Percentiles rank a stretch among this genome's conserved stretches.
phyloP scores from a whole-genome alignment of 2,113 vertebrate genomes.

The Amazona guildingii region DNA sequence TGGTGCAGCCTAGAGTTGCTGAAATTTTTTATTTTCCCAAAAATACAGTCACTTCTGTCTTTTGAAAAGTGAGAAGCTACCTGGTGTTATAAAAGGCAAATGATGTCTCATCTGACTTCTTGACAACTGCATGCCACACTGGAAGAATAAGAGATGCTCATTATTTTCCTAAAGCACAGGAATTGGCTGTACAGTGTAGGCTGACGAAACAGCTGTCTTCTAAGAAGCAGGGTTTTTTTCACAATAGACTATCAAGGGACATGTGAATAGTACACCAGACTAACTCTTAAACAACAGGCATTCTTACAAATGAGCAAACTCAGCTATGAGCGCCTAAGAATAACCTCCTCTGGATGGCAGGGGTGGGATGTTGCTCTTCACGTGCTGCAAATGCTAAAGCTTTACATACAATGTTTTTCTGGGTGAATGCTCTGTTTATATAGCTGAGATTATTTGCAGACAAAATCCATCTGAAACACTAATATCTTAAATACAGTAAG shows the following conservation, averaged over 20 bases:
- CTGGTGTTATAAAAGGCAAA: neutral
- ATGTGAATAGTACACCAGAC: neutral
- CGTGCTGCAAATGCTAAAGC: neutral
- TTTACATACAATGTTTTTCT: neutral
- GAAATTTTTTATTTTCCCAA: constrained; percentile 19
- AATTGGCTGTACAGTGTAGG: constrained; percentile 13
- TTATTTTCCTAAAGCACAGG: constrained; percentile 54
- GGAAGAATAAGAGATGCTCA: constrained; percentile 32
- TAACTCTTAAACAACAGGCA: constrained; percentile 35
- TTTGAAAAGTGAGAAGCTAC: neutral
- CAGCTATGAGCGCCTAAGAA: constrained; percentile 35
- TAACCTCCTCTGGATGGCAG: constrained; percentile 26
- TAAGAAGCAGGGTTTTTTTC: neutral
- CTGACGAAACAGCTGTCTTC: constrained; percentile 63
- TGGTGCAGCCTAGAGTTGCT: neutral
- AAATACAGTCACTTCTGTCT: neutral
- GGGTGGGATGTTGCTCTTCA: neutral
- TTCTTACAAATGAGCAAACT: constrained; percentile 48
- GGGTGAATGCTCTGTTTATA: neutral
- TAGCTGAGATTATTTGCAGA: neutral
- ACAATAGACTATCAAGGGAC: constrained; percentile 44
- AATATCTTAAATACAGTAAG: neutral
- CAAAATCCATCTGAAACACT: neutral
- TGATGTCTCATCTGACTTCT: constrained; percentile 9
- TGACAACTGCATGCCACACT: constrained; percentile 19